Evolutionary conservation across 2,888 invertebrate species (phyloP).

Genomic region (Ditula angustiorana): DNA sequence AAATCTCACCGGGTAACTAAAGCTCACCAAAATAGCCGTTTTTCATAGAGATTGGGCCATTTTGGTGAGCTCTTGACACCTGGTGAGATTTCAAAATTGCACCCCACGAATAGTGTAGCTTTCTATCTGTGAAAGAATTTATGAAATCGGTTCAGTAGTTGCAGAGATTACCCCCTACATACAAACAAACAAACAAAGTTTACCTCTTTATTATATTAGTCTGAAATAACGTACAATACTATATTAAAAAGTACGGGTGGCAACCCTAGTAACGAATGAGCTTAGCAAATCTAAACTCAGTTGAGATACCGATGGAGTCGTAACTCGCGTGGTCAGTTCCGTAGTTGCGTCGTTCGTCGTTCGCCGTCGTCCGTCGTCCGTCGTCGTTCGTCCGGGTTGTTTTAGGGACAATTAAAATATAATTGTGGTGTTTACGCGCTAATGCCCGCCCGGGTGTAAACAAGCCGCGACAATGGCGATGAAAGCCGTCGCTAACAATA

Average conservation of each 20-base stretch:
- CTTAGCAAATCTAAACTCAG: neutral
- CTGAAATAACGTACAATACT: no score
- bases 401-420: neutral
- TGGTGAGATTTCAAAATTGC: no score
- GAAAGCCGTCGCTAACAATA: constrained; percentile 1
- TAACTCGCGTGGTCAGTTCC: neutral
- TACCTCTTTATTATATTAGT: no score
- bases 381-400: neutral
- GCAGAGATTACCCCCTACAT: no score
- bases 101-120: no score
- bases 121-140: no score
- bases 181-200: no score
- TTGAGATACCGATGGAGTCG: neutral
- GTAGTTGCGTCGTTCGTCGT: neutral
- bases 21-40: no score
- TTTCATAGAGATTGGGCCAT: no score
- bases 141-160: no score
- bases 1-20: no score
- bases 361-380: neutral
- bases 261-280: neutral
- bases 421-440: constrained; percentile 3
- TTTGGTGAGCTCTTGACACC: no score
- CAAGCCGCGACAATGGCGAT: neutral
- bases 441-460: neutral
- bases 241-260: neutral